A percentile compares a stretch with the other conserved stretches of the same genome.
Evolutionary conservation across 2,888 invertebrate genomes (phyloP).

Genomic region (Craniophora ligustri): DNA sequence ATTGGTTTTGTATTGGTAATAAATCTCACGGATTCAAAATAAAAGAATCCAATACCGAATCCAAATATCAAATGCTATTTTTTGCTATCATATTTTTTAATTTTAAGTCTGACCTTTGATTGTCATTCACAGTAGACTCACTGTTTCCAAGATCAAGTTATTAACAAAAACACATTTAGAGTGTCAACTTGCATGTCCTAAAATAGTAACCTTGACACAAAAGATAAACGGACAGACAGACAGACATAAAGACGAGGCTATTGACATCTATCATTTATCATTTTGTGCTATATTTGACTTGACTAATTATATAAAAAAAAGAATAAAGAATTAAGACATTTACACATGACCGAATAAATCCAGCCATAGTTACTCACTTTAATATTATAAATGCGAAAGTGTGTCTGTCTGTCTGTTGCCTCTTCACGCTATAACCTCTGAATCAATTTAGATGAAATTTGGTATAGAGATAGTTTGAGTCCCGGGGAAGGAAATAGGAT

Average conservation of each 20-base stretch:
- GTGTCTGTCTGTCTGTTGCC: no score
- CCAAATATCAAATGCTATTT: background rate
- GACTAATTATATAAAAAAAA: background rate
- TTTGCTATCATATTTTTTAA: slow-evolving; percentile 3
- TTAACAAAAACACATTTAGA: slow-evolving; percentile 1
- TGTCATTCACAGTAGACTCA: slow-evolving; percentile 9
- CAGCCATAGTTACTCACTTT: no score
- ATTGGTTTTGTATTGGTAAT: no score
- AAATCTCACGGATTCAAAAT: no score
- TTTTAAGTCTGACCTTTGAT: slow-evolving; percentile 6
- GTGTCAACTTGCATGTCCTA: slow-evolving; percentile 8
- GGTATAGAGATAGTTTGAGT: no score
- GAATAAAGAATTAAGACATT: background rate
- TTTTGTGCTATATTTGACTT: background rate
- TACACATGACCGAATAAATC: background rate
- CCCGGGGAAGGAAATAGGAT: no score
- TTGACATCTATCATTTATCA: slow-evolving; percentile 23
- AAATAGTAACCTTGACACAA: slow-evolving; percentile 25
- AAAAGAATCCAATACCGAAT: no score
- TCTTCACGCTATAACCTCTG: no score
- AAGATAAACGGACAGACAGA: background rate
- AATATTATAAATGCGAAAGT: no score
- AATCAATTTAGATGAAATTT: no score
- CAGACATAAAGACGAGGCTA: background rate
- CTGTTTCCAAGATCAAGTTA: slow-evolving; percentile 1